Conservation (phyloP, 2,113 vertebrate genomes). For the Microcebus lehilahytsara region DNA sequence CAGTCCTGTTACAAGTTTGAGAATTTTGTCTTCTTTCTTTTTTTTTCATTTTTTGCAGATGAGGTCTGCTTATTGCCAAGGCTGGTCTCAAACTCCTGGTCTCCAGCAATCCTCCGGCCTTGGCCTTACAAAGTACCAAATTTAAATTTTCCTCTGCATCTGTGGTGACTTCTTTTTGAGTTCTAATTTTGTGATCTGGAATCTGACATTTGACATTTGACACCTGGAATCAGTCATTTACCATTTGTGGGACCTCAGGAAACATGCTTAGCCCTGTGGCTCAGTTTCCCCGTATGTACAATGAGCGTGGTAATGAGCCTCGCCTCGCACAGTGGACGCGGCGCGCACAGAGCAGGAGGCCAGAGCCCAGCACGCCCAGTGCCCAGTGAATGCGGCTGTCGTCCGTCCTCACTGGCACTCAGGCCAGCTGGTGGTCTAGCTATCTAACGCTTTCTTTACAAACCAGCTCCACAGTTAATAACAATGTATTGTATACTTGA, state of each 20-base stretch:
- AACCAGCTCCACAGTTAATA: neutral
- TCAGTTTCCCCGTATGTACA: neutral
- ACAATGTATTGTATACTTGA: neutral
- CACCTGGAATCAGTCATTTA: neutral
- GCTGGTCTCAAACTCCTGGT: too few relatives aligned
- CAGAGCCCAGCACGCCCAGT: neutral
- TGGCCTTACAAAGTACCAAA: too few relatives aligned
- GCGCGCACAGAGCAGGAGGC: neutral
- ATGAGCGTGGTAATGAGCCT: neutral
- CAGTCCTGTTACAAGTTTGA: neutral
- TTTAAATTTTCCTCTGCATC: neutral
- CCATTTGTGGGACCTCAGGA: neutral
- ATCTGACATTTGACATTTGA: neutral
- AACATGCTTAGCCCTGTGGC: neutral
- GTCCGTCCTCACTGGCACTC: neutral
- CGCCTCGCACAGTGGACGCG: too few relatives aligned
- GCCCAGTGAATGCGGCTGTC: neutral
- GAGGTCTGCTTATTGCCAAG: too few relatives aligned
- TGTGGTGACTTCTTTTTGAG: neutral
- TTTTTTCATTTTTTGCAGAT: too few relatives aligned
- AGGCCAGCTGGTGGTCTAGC: neutral
- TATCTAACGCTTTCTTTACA: neutral
- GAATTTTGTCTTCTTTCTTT: neutral
- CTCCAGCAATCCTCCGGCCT: too few relatives aligned
- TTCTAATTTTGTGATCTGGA: neutral